Conservation (phyloP, 2,113 vertebrate species). For the Lamprotornis superbus region DNA sequence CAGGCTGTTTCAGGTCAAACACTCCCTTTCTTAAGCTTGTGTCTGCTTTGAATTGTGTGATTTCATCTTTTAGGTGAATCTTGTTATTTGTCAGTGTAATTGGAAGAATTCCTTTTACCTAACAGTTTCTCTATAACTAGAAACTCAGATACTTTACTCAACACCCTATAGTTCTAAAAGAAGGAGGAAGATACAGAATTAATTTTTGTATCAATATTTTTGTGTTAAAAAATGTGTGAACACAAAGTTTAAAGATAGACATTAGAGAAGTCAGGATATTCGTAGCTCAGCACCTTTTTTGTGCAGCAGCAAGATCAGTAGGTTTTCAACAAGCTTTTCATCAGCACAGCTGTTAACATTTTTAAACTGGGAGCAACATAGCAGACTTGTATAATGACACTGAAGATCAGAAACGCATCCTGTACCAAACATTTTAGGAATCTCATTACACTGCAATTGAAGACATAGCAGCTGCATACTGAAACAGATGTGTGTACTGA, state of each 20-base stretch:
- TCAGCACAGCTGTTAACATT: conserved; percentile 22
- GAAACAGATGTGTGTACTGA: conserved; percentile 64
- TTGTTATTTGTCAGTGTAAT: not conserved
- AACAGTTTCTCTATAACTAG: not conserved
- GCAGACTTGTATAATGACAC: conserved; percentile 40
- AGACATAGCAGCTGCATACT: conserved; percentile 62
- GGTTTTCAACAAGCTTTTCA: not conserved
- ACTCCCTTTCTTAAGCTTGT: not conserved
- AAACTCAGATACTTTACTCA: not conserved
- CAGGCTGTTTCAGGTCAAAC: not conserved
- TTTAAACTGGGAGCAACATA: conserved; percentile 11
- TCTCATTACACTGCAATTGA: conserved; percentile 62
- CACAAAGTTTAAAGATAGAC: not conserved
- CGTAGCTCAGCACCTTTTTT: not conserved
- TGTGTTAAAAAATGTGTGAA: not conserved
- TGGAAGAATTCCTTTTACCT: not conserved
- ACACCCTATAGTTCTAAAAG: not conserved
- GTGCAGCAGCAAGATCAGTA: not conserved
- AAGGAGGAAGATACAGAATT: not conserved
- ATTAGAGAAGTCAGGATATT: not conserved
- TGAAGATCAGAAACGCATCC: conserved; percentile 58
- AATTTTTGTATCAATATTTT: not conserved
- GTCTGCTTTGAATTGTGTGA: not conserved
- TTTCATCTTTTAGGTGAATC: not conserved
- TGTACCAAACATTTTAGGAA: conserved; percentile 65